phyloP scores from a whole-genome alignment of 2,113 vertebrate species.

The Fregata magnificens region DNA sequence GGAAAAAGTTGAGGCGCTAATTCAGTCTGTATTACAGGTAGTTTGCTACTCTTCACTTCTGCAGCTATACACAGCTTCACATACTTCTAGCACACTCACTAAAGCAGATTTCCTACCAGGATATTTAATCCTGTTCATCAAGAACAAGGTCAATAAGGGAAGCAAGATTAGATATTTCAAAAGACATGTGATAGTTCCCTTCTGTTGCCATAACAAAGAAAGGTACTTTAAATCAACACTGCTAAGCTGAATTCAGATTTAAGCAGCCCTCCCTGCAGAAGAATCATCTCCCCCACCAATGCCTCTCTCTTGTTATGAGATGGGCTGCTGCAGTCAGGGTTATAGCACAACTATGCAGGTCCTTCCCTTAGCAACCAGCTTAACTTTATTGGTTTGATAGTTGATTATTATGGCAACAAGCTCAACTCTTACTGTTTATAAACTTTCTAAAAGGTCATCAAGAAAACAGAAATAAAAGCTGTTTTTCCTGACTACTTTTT shows the following conservation, averaged over 20 bases:
- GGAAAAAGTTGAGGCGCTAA: neutral
- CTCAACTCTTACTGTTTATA: neutral
- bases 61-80: neutral
- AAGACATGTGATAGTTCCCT: neutral
- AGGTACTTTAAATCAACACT: neutral
- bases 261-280: neutral
- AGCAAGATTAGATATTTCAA: conserved; percentile 14
- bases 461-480: neutral
- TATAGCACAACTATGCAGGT: neutral
- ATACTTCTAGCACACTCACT: neutral
- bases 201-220: conserved; percentile 35
- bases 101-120: conserved; percentile 4
- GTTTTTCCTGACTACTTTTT: neutral
- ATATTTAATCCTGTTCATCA: conserved; percentile 45
- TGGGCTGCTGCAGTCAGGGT: neutral
- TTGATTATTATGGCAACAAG: conserved; percentile 42
- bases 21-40: neutral
- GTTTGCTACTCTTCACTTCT: neutral
- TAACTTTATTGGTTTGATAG: neutral
- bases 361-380: conserved; percentile 57
- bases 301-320: neutral
- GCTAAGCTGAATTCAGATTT: neutral
- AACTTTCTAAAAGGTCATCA: conserved; percentile 36
- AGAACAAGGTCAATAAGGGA: neutral
- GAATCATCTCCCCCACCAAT: neutral